Conservation (phyloP, 92 coral and sea anemone species). For the Zoanthus solanderi region DNA sequence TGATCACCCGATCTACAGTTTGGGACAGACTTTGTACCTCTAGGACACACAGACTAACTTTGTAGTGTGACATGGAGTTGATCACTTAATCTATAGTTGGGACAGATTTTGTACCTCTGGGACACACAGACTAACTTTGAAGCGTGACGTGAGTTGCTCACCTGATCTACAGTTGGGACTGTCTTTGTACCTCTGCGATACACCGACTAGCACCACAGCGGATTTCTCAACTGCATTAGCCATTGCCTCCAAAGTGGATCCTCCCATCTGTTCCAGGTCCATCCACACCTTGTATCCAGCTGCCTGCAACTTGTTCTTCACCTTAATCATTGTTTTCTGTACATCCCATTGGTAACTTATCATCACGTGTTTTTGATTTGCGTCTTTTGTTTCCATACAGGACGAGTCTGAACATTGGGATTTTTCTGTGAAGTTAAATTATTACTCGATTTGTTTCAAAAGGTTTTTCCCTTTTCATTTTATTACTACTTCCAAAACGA, state of each 20-base stretch:
- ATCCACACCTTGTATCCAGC: constrained; percentile 87
- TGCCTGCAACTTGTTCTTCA: constrained; percentile 73
- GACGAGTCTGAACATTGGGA: neutral
- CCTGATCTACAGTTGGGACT: constrained; percentile 87
- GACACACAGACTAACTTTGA: constrained; percentile 83
- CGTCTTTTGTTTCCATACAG: neutral
- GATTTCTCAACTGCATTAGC: constrained; percentile 85
- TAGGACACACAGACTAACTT: constrained; percentile 82
- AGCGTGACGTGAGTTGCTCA: neutral
- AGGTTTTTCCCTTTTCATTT: too few species aligned
- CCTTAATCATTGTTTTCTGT: constrained; percentile 67
- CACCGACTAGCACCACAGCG: constrained; percentile 80
- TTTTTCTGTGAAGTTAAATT: neutral
- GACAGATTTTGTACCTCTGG: constrained; percentile 86
- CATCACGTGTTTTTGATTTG: constrained; percentile 70
- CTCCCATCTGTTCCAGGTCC: constrained; percentile 92
- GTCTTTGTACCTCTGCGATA: constrained; percentile 89
- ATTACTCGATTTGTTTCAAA: too few species aligned
- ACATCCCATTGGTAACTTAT: constrained; percentile 93
- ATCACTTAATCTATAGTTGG: constrained; percentile 54
- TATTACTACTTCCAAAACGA: too few species aligned
- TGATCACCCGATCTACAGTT: constrained; percentile 50
- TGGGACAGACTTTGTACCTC: constrained; percentile 85
- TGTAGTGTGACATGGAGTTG: constrained; percentile 18
- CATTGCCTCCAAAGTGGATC: constrained; percentile 88